These are phyloP conservation scores for Chloropsis hardwickii DNA, from an alignment of 2,113 vertebrate species.

Conservation along the genomic window DNA sequence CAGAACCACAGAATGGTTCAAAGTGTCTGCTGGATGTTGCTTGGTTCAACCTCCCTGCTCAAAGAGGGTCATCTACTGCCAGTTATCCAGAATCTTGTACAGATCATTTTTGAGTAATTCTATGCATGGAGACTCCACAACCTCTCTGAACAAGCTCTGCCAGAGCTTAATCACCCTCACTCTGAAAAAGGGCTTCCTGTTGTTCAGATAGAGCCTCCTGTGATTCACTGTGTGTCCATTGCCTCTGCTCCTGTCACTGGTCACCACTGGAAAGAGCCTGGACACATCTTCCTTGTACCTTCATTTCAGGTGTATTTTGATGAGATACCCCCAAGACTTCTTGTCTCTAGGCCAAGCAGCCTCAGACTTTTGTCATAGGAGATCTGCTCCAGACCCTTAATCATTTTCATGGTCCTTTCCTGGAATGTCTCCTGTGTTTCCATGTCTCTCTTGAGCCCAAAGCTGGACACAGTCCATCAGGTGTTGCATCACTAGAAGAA, in stretches of 20 bases:
- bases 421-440: neutral
- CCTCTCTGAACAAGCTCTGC: neutral
- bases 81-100: neutral
- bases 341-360: fast-evolving
- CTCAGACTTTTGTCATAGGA: neutral
- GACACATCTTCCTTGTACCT: neutral
- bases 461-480: neutral
- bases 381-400: neutral
- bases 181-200: neutral
- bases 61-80: neutral
- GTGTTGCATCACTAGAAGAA: neutral
- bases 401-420: neutral
- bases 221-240: neutral
- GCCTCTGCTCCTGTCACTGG: neutral
- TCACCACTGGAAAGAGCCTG: neutral
- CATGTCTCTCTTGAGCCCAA: neutral
- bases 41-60: neutral
- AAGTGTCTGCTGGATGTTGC: neutral
- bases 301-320: neutral
- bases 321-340: fast-evolving
- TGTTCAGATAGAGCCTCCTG: neutral
- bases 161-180: neutral
- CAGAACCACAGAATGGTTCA: neutral
- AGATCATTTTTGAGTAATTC: neutral
- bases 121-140: neutral